Evolutionary conservation across 2,888 invertebrate genomes (phyloP), one percentile per base, ranked within the genome.

Genomic region (Dolichopus griseipennis): DNA sequence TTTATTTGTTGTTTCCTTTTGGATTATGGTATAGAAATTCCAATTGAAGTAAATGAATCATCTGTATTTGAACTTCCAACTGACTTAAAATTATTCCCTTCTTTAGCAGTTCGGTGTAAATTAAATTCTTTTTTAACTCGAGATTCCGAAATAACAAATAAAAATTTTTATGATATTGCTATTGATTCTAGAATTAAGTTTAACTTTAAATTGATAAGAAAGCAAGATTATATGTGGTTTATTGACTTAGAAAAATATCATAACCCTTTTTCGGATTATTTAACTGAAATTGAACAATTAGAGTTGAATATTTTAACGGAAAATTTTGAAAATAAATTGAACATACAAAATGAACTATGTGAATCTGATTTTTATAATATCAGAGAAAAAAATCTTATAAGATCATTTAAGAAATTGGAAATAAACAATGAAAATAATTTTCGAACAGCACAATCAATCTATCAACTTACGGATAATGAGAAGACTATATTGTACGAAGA

Each of bases 401-500:
- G 6, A 7, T 37, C 12, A 37, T 10, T 37, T 7, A 37, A 37
- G 4, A 37, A 10, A 7, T 7, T 10, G 37, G 8, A 37, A 10
- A 5, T 10, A 37, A 12, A 37, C 2, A 7, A 37, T 9, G 12
- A 37, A 37, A 37, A 37, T 37, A 37, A 37, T 37, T 27, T 37
- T 37, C 37, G 37, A 37, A 37, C 8, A 7, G 12, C 37, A 12
- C 12, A 37, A 7, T 37, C 12, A 37, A 37, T 37, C 5, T 52
- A 15, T n/a, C 52, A 52, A 18, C 52, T 52, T 1, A 52, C 52
- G 2, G 52, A 52, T 52, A 2, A 52, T 15, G 75, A 78, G 18
- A 66, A 73, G 62, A 72, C 72, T 34, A 74, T 77, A 66, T 70
- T 79, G 0, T 75, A 76, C 21, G 73, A 75, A 4, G 73, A 77